Base-by-base conservation (phyloP, 2,888 invertebrate species). In the Rhyacophila evoluta region DNA sequence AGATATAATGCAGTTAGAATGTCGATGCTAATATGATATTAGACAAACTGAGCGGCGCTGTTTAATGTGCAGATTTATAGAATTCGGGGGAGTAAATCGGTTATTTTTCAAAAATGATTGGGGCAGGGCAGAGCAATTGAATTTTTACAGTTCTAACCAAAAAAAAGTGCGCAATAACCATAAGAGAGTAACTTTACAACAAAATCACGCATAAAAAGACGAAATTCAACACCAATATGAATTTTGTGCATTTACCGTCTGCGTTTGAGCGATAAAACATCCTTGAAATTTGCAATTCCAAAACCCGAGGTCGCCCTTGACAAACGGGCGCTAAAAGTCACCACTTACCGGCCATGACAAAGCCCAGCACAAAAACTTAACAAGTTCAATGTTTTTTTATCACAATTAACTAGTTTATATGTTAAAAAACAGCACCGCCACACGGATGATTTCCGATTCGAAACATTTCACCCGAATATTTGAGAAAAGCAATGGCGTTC, bases 271-370 rank as follows among this genome's bases (percentile, higher is more conserved):
- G 89, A 89, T 90, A 89, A 89, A 89, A 90, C 90, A 89, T 89
- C 90, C 89, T 90, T 89, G 86, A 89, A 87, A 76, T 79, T 79
- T 89, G 88, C 88, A 89, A 89, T 88, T 89, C 88, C 88, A 87
- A 87, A 89, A 87, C 88, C 89, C 89, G 86, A 88, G 89, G 89
- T 89, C 89, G 89, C 89, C 89, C 89, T 89, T 90, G 89, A 89
- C 86, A 88, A 88, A 86, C 87, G 88, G 88, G 88, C 88, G 88
- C 88, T 87, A 89, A 89, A 89, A 89, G 89, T 89, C 89, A 88
- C 89, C 89, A 93, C 93, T 93, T 93, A 93, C 93, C 93, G 93
- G 94, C 94, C 94, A 94, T 94, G 93, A 93, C 93, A 93, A 91
- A 91, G 88, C 89, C 89, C 89, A 89, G 89, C 89, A 89, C 89